Evolutionary conservation across 2,797 vertebrate genomes (phyloP), one percentile per base, ranked within the genome.

Genomic region (Cichlasoma orientale): DNA sequence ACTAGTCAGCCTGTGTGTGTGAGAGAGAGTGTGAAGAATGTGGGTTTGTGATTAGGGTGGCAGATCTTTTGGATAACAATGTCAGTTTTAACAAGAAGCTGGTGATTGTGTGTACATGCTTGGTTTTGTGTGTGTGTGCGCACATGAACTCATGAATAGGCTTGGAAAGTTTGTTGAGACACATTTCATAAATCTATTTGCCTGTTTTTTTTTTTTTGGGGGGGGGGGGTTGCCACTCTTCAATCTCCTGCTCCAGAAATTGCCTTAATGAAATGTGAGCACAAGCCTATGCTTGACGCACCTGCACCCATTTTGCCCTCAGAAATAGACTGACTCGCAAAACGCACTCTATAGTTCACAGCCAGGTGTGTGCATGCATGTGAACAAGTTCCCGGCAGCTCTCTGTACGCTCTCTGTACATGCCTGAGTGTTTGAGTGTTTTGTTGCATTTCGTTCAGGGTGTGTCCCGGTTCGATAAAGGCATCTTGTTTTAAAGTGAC

Each of bases 401-500:
- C 38, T n/a, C 61, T 33, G 47, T n/a, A 50, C 41, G 81, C 82
- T 59, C 38, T n/a, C 61, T 33, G 33, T 27, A 50, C 53, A 56
- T 53, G 54, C 56, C 14, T 54, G 72, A 44, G 55, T 57, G 56
- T 79, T 63, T 36, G 61, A 70, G 56, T 75, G 69, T 72, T 72
- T 72, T 74, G 73, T 75, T 56, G 61, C 36, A 82, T 78, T 83
- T 87, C 84, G 76, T 88, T 80, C 75, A 82, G 90, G 93, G 94
- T 94, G 95, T 95, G 94, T 93, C 94, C 84, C 72, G 72, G 79
- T 81, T 66, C 44, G 3, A 72, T 52, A 74, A 72, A 56, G 16
- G 75, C 44, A 68, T 89, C 82, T 86, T 82, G 78, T 93, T 91
- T 59, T 74, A 54, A 88, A 88, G 80, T 91, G 92, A 94, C 93